A percentile compares a stretch with the other conserved stretches of the same genome.
phyloP scores from a whole-genome alignment of 2,113 vertebrate species.

The Azemiops feae region DNA sequence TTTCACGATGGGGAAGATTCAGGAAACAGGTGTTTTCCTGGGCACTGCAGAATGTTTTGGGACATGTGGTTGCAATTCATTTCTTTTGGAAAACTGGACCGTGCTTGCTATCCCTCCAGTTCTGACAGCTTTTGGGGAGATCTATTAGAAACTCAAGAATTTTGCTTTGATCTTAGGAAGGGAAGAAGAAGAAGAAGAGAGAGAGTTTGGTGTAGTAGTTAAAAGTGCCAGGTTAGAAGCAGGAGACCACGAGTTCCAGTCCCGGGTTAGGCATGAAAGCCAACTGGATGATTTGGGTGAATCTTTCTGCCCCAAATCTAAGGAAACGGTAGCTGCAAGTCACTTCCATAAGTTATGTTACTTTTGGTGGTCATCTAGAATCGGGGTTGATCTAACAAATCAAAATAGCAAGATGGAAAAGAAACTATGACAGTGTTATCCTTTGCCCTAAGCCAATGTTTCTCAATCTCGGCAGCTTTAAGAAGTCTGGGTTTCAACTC shows the following conservation, averaged over 20 bases:
- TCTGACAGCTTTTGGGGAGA: neutral
- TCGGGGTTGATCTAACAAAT: neutral
- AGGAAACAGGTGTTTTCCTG: neutral
- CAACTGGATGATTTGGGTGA: neutral
- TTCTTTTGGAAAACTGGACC: neutral
- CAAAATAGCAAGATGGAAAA: neutral
- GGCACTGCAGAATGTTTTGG: neutral
- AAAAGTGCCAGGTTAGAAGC: neutral
- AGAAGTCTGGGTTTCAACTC: neutral
- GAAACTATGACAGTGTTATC: neutral
- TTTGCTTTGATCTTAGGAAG: neutral
- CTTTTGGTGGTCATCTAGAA: neutral
- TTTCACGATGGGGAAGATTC: neutral
- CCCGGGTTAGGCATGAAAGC: neutral
- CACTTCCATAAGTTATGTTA: neutral
- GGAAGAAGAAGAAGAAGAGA: too few species aligned
- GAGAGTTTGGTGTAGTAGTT: neutral
- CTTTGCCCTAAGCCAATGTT: neutral
- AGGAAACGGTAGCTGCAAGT: neutral
- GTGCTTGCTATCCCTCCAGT: neutral
- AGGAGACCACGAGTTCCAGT: neutral
- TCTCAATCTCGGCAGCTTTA: neutral
- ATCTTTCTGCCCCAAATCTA: neutral
- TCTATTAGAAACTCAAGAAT: neutral
- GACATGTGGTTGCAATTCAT: neutral